phyloP scores from a whole-genome alignment of 2,797 vertebrate species.

The Syngnathus acus region DNA sequence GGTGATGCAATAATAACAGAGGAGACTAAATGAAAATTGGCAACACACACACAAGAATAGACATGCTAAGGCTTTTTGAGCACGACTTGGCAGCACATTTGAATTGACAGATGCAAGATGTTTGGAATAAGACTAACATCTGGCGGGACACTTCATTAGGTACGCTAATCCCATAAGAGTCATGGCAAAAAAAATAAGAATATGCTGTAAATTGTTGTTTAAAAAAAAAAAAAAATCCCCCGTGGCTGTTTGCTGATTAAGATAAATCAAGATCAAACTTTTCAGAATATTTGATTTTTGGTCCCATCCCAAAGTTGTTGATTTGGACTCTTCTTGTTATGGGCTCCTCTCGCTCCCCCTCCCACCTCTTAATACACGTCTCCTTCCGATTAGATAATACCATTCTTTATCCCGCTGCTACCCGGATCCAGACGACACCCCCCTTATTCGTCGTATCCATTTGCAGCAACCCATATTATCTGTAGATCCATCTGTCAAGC shows the following conservation, averaged over 20 bases:
- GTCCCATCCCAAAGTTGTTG: not conserved
- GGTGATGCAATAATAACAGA: conserved; percentile 39
- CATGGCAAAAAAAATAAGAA: too few species aligned
- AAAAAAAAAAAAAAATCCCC: too few species aligned
- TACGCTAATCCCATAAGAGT: not conserved
- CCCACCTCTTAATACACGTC: conserved; percentile 30
- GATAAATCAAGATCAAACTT: not conserved
- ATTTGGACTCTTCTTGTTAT: not conserved
- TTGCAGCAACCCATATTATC: conserved; percentile 39
- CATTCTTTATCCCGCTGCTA: conserved; percentile 42
- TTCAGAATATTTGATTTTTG: not conserved
- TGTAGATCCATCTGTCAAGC: conserved; percentile 60
- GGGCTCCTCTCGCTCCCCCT: not conserved
- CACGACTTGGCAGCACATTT: conserved; percentile 45
- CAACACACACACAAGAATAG: conserved; percentile 34
- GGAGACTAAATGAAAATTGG: conserved; percentile 48
- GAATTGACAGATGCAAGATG: conserved; percentile 33
- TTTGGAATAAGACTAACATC: not conserved
- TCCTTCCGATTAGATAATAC: conserved; percentile 51
- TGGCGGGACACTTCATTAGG: conserved; percentile 1
- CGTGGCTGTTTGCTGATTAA: too few species aligned
- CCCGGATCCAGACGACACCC: conserved; percentile 22
- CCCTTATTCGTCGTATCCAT: conserved; percentile 13
- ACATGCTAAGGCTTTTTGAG: conserved; percentile 50
- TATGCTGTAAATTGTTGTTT: not conserved